A percentile compares a stretch with the other conserved stretches of the same genome.
Conservation (phyloP, 2,797 vertebrate genomes). For the Petrocephalus schoutedeni region DNA sequence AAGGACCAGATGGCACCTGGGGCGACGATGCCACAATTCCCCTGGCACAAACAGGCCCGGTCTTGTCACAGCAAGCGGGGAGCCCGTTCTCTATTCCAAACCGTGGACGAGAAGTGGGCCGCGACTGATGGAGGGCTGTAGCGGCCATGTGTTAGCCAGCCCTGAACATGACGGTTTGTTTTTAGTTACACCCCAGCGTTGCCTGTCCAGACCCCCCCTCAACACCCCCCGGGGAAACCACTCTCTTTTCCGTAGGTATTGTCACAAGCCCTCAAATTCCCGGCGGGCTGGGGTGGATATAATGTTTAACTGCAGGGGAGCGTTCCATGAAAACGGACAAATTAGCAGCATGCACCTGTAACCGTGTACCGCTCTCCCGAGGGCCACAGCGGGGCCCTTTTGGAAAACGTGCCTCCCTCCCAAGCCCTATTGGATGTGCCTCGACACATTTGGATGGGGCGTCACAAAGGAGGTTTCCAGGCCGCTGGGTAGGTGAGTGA, state of each 20-base stretch:
- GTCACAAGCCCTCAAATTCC: conserved; percentile 9
- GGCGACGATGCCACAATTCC: conserved; percentile 47
- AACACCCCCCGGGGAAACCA: background rate
- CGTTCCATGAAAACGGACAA: background rate
- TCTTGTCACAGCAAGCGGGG: conserved; percentile 44
- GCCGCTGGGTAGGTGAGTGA: background rate
- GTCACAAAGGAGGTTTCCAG: conserved; percentile 19
- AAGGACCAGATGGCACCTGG: conserved; percentile 51
- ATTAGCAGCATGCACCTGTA: background rate
- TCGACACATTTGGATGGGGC: conserved; percentile 17
- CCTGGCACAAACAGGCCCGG: conserved; percentile 55
- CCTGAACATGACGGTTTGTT: background rate
- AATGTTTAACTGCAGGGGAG: background rate
- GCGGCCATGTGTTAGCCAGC: conserved; percentile 33
- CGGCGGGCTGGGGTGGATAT: background rate
- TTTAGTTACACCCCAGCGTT: background rate
- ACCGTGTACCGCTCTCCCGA: background rate
- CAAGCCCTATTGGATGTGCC: background rate
- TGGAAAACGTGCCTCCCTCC: background rate
- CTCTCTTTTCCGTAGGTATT: background rate
- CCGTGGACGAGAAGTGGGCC: conserved; percentile 3
- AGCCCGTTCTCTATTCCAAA: conserved; percentile 2
- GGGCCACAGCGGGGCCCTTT: background rate
- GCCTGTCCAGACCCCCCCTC: background rate
- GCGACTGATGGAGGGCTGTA: conserved; percentile 32